These are phyloP conservation scores for Ephestia elutella DNA, from an alignment of 1,140 invertebrate genomes.

Conservation along the genomic window DNA sequence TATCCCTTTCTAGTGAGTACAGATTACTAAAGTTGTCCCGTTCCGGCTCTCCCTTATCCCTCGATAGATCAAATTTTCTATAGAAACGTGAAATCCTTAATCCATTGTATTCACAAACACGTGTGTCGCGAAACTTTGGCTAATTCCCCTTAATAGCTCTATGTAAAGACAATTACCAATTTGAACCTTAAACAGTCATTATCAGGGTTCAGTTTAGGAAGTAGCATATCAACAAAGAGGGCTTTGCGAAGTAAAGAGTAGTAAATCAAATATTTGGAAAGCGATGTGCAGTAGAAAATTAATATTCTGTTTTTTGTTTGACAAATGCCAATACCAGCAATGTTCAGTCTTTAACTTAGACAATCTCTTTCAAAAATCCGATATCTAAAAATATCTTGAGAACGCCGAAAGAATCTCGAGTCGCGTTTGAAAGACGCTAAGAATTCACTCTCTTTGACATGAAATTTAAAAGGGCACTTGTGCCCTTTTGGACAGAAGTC, in stretches of 20 bases:
- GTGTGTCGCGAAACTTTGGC: constrained; percentile 35
- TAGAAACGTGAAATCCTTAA: constrained; percentile 20
- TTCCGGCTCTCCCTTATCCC: constrained; percentile 24
- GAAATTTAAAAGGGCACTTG: constrained; percentile 8
- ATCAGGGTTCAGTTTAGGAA: background rate
- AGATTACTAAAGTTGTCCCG: constrained; percentile 6
- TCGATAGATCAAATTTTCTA: constrained; percentile 35
- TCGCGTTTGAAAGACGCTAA: background rate
- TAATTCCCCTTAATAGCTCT: constrained; percentile 27
- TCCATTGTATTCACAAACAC: constrained; percentile 36
- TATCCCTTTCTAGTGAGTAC: background rate
- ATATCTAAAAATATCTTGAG: background rate
- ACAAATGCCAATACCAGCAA: too few species aligned
- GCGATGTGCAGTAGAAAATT: background rate
- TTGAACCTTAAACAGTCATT: background rate
- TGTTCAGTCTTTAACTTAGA: too few species aligned
- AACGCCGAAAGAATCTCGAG: background rate
- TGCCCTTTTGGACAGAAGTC: background rate
- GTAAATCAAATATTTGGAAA: constrained; percentile 21
- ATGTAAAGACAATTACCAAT: constrained; percentile 12
- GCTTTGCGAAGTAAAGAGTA: constrained; percentile 10
- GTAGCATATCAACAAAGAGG: constrained; percentile 7
- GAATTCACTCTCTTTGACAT: background rate
- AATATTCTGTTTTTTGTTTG: too few species aligned
- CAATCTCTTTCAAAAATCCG: too few species aligned